Evolutionary conservation across 2,113 vertebrate species (phyloP), one percentile per base, ranked within the genome.

Genomic region (Dipodomys stephensi): DNA sequence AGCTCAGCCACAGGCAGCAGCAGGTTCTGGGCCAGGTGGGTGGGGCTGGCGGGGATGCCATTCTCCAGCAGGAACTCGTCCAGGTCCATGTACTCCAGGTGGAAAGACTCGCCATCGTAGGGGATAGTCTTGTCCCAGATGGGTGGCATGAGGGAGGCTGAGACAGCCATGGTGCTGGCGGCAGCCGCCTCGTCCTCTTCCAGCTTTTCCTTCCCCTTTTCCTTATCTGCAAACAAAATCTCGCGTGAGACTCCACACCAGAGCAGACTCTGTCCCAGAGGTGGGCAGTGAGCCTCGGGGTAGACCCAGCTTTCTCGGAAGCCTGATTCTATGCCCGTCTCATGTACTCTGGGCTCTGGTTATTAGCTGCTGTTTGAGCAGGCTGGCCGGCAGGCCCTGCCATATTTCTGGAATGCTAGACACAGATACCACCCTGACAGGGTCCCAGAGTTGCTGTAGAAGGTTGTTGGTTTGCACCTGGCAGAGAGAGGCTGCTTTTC

Each of bases 71-170:
- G 98, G 97, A 99, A 99, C 97, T 99, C 99, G 44, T 99, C 99
- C 97, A 99, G 98, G 98, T 99, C 99, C 99, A 99, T 99, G 98
- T 99, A 99, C 96, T 99, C 99, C 97, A 99, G 96, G 97, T 99
- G 99, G 97, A 99, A 99, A 96, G 98, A 99, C 96, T 99, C 99
- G 5, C 99, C 99, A 30, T 99, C 99, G 0, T 99, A 99, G 2
- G 99, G 99, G 97, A 99, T 99, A 81, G 99, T 99, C 98, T 99
- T 99, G 96, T 99, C 99, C 99, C 99, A 99, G 73, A 99, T 99
- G 46, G 99, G 98, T 0, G 99, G 99, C 97, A 99, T 99, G 93
- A 99, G 98, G 91, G 99, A 99, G 97, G 99, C 99, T 0, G 99
- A 99, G 32, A 99, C 99, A 0, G 99, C 98, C 88, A 98, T 97